phyloP scores from a whole-genome alignment of 2,113 vertebrate species.

The Coptodon bakossiorum region DNA sequence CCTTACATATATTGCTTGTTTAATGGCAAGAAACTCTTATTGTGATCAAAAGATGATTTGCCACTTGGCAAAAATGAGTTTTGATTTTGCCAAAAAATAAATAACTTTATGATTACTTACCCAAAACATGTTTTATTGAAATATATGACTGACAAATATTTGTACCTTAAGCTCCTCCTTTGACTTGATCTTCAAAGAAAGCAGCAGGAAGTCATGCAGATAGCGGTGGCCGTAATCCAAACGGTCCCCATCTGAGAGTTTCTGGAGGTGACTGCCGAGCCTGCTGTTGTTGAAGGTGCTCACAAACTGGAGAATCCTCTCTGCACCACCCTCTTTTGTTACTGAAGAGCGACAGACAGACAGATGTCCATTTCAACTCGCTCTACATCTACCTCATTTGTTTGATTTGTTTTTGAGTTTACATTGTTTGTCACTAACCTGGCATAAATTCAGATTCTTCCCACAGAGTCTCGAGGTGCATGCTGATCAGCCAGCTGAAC shows the following conservation, averaged over 20 bases:
- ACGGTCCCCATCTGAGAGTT: slow-evolving; percentile 41
- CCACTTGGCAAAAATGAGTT: neutral
- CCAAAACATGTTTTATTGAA: neutral
- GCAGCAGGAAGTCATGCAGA: slow-evolving; percentile 64
- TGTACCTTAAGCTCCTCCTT: slow-evolving; percentile 47
- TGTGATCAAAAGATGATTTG: neutral
- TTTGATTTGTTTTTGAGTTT: neutral
- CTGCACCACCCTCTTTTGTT: slow-evolving; percentile 3
- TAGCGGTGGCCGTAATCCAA: slow-evolving; percentile 20
- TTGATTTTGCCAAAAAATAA: neutral
- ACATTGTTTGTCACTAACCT: slow-evolving; percentile 15
- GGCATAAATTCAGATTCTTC: slow-evolving; percentile 67
- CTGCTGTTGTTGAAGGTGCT: slow-evolving; percentile 49
- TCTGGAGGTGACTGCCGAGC: slow-evolving; percentile 35
- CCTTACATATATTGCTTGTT: neutral
- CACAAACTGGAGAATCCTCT: slow-evolving; percentile 59
- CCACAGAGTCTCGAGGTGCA: slow-evolving; percentile 62
- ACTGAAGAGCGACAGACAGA: slow-evolving; percentile 16
- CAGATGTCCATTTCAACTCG: neutral
- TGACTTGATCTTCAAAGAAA: slow-evolving; percentile 53
- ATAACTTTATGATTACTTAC: neutral
- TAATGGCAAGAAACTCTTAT: neutral
- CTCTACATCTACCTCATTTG: fast-evolving
- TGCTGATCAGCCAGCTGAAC: slow-evolving; percentile 68
- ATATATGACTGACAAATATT: neutral